These are phyloP conservation scores for Drosophila koepferae DNA, from an alignment of 2,888 invertebrate species.

Conservation along the genomic window DNA sequence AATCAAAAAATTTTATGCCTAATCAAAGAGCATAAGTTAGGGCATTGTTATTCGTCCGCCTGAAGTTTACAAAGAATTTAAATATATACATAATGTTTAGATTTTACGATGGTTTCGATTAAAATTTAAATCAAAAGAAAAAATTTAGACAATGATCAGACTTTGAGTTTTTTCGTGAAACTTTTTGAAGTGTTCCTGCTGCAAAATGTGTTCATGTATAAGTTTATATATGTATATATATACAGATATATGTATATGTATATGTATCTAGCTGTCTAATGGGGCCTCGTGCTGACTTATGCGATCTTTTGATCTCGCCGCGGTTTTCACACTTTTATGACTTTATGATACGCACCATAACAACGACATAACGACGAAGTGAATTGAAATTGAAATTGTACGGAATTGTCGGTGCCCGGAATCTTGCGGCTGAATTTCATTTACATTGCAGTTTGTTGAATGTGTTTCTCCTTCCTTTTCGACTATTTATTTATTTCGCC, in stretches of 20 bases:
- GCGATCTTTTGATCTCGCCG: conserved; percentile 70
- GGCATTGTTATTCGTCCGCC: background rate
- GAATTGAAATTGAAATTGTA: conserved; percentile 22
- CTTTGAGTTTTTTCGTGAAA: conserved; percentile 6
- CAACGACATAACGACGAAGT: conserved; percentile 54
- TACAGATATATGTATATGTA: too few relatives aligned
- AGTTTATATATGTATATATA: too few relatives aligned
- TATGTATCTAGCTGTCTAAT: background rate
- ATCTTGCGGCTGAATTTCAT: conserved; percentile 40
- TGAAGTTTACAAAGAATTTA: conserved; percentile 4
- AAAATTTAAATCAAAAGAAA: conserved; percentile 12
- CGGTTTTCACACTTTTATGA: conserved; percentile 73
- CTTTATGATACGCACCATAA: conserved; percentile 73
- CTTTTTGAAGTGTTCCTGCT: conserved; percentile 6
- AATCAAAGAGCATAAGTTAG: background rate
- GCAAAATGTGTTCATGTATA: background rate
- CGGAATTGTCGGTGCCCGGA: conserved; percentile 24
- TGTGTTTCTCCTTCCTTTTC: conserved; percentile 12
- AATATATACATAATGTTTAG: conserved; percentile 9
- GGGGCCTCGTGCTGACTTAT: conserved; percentile 12
- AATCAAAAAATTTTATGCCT: conserved; percentile 5
- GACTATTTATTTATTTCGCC: conserved; percentile 68
- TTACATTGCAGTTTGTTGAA: conserved; percentile 48
- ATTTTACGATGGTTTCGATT: conserved; percentile 11
- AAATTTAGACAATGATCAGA: conserved; percentile 8